phyloP scores from a whole-genome alignment of 2,797 vertebrate species.

The Sebastes vulpes region DNA sequence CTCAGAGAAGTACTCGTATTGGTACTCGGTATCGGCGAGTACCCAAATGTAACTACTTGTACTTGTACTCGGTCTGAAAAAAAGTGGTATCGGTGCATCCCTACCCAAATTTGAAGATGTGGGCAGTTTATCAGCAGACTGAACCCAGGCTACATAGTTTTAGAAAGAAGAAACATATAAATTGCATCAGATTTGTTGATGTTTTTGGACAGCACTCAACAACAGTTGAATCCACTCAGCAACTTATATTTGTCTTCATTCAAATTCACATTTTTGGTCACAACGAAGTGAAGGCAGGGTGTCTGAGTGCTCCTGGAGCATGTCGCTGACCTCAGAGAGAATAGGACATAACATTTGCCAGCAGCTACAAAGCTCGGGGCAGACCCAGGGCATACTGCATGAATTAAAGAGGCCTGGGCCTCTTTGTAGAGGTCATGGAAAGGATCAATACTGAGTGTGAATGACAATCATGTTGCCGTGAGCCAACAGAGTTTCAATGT shows the following conservation, averaged over 20 bases:
- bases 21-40: too few relatives aligned
- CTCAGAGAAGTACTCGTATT: too few relatives aligned
- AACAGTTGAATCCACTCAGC: background rate
- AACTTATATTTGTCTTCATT: background rate
- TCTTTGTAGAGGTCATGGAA: conserved; percentile 20
- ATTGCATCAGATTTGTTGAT: background rate
- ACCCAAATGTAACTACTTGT: too few relatives aligned
- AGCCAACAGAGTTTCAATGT: background rate
- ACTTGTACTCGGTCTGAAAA: too few relatives aligned
- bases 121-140: background rate
- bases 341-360: background rate
- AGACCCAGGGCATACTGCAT: conserved; percentile 3
- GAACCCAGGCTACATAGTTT: background rate
- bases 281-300: background rate
- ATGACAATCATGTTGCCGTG: conserved; percentile 18
- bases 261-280: background rate
- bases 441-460: background rate
- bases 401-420: conserved; percentile 25
- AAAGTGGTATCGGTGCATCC: too few relatives aligned
- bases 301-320: background rate
- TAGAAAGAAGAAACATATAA: background rate
- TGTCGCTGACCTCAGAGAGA: background rate
- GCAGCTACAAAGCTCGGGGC: conserved; percentile 11
- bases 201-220: background rate
- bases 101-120: background rate